phyloP scores from a whole-genome alignment of 2,797 vertebrate species.

The Pampus argenteus region DNA sequence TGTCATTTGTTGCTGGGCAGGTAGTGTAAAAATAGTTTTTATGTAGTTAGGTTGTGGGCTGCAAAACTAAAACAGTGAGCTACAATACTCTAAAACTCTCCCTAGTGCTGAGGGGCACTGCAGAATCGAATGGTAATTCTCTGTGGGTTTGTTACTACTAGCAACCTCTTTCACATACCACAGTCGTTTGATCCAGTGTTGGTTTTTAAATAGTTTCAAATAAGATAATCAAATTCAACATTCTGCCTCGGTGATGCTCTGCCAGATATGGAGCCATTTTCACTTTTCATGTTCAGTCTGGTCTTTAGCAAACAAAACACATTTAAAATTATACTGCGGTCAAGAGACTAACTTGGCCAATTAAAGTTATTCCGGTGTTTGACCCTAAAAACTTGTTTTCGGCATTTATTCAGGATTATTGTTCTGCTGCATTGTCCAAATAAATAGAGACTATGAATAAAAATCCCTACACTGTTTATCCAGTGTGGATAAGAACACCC shows the following conservation, averaged over 20 bases:
- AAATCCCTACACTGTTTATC: not conserved
- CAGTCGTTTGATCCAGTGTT: not conserved
- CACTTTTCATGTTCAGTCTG: not conserved
- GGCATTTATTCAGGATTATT: not conserved
- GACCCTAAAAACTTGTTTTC: constrained; percentile 1
- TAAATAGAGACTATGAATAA: not conserved
- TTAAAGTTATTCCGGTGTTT: constrained; percentile 1
- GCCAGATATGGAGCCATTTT: not conserved
- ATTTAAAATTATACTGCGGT: constrained; percentile 9
- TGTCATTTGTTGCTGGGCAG: too few species aligned
- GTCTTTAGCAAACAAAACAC: not conserved
- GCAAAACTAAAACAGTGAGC: not conserved
- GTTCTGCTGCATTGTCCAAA: not conserved
- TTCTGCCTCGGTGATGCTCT: not conserved
- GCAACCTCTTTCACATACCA: not conserved
- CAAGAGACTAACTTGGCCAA: not conserved
- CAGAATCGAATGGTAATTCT: not conserved
- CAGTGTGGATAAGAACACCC: constrained; percentile 11
- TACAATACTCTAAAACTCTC: too few species aligned
- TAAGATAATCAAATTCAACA: not conserved
- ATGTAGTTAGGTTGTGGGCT: too few species aligned
- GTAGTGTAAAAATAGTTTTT: too few species aligned
- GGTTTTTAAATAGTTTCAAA: too few species aligned
- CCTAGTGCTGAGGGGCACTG: not conserved
- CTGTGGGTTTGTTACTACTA: not conserved